Percentiles rank a stretch among this genome's conserved stretches.
Conservation (phyloP, 2,797 vertebrate genomes). For the Megaceryle alcyon region DNA sequence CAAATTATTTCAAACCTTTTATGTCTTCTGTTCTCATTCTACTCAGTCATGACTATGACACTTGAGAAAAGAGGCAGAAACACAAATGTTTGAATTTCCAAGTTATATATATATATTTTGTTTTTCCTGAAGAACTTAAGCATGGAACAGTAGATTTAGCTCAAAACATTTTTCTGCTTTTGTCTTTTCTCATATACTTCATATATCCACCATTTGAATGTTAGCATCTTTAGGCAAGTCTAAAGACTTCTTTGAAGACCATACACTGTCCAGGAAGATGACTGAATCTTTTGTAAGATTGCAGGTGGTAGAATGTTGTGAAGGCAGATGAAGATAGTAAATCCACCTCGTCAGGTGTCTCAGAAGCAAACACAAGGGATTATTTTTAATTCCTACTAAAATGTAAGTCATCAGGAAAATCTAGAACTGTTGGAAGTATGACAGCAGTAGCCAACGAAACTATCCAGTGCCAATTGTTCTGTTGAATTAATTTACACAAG, state of each 20-base stretch:
- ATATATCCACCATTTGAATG: fast-evolving
- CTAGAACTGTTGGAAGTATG: neutral
- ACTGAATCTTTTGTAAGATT: neutral
- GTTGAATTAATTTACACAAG: neutral
- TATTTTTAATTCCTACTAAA: neutral
- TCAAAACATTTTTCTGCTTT: neutral
- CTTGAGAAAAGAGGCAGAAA: neutral
- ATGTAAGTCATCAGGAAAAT: neutral
- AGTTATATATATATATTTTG: neutral
- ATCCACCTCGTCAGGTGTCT: neutral
- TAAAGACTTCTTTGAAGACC: neutral
- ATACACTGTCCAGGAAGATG: neutral
- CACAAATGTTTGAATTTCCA: neutral
- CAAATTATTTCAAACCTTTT: neutral
- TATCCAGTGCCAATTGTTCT: neutral
- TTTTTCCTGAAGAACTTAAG: neutral
- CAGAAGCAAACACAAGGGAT: neutral
- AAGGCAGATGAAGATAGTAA: neutral
- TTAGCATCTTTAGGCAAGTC: neutral
- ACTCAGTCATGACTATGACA: neutral
- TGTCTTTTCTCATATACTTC: neutral
- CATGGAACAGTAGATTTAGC: neutral
- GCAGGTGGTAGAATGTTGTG: neutral
- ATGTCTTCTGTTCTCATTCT: neutral
- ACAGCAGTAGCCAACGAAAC: neutral